Evolutionary conservation across 2,113 vertebrate species (phyloP).

Genomic region (Pseudopipra pipra): DNA sequence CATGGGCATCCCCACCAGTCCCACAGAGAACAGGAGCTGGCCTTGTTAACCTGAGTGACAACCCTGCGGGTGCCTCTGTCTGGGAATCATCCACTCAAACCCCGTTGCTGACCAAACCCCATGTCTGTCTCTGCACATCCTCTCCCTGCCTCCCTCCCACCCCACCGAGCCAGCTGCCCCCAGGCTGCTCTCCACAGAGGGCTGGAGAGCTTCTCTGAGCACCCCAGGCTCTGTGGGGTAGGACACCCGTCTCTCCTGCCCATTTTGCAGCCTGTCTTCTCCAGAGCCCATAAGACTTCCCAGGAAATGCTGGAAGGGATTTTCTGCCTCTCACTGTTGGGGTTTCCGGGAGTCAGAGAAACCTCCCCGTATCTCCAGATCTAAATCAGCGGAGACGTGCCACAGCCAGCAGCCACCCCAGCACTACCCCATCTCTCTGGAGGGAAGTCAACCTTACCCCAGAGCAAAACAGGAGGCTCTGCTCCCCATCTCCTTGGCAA

Average conservation of each 20-base stretch:
- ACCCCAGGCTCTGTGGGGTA: not conserved
- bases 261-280: not conserved
- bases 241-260: not conserved
- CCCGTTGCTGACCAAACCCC: not conserved
- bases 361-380: not conserved
- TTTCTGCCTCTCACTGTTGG: not conserved
- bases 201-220: not conserved
- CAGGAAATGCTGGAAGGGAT: conserved; percentile 11
- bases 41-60: not conserved
- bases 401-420: conserved; percentile 33
- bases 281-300: not conserved
- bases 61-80: not conserved
- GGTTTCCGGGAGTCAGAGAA: not conserved
- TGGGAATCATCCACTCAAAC: not conserved
- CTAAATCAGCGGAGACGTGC: not conserved
- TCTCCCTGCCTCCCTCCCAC: not conserved
- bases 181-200: not conserved
- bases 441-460: not conserved
- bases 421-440: not conserved
- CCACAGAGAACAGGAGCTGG: not conserved
- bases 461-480: conserved; percentile 5
- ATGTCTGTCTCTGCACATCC: not conserved
- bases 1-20: not conserved
- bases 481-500: conserved; percentile 16
- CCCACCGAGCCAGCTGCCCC: not conserved